Percentiles rank a stretch among this genome's conserved stretches.
phyloP scores from a whole-genome alignment of 2,888 invertebrate genomes.

The Archips crataeganus region DNA sequence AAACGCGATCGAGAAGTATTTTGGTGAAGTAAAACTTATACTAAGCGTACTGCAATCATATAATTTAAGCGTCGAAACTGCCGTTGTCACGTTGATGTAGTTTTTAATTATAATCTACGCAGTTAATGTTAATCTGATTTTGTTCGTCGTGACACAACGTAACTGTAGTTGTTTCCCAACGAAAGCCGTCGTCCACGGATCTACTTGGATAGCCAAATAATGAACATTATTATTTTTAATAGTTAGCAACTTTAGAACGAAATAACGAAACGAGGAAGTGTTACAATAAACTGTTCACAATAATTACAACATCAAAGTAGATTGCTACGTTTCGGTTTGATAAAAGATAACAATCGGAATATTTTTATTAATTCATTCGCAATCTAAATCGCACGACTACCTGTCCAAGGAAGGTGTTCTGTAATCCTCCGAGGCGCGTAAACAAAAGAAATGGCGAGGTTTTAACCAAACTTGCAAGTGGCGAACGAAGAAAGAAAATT shows the following conservation, averaged over 20 bases:
- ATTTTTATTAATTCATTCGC: conserved; percentile 72
- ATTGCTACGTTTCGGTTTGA: conserved; percentile 62
- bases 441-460: conserved; percentile 23
- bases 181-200: neutral
- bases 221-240: neutral
- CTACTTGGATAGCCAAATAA: neutral
- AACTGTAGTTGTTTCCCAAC: neutral
- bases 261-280: conserved; percentile 47
- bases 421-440: conserved; percentile 13
- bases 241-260: conserved; percentile 7
- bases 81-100: neutral
- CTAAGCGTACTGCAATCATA: too few relatives aligned
- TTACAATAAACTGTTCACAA: conserved; percentile 49
- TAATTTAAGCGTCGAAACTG: neutral
- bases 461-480: conserved; percentile 40
- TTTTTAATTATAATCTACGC: too few relatives aligned
- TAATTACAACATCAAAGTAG: conserved; percentile 66
- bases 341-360: conserved; percentile 65
- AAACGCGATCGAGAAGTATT: too few relatives aligned
- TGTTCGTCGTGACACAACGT: neutral
- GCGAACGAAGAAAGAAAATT: neutral
- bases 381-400: conserved; percentile 64
- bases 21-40: too few relatives aligned
- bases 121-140: neutral
- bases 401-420: conserved; percentile 18